Evolutionary conservation across 2,888 invertebrate genomes (phyloP).

Genomic region (Boloria euphrosyne): DNA sequence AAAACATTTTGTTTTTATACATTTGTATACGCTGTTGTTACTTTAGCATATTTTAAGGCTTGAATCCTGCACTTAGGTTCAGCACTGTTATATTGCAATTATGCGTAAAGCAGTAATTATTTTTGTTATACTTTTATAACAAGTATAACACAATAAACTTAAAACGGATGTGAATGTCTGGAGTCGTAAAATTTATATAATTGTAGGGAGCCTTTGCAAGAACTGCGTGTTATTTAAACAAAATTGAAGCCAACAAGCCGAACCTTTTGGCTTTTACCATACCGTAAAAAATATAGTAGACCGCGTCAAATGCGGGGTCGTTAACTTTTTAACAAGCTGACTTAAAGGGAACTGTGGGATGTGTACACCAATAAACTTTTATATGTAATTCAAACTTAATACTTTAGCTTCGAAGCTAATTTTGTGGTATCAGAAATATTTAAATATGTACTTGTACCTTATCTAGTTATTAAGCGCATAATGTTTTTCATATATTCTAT

Average conservation of each 20-base stretch:
- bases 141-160: not conserved
- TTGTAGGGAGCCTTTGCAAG: constrained; percentile 7
- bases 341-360: constrained; percentile 39
- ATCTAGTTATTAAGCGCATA: not conserved
- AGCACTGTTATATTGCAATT: not conserved
- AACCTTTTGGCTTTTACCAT: constrained; percentile 49
- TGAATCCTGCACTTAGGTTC: not conserved
- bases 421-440: constrained; percentile 1
- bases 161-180: constrained; percentile 10
- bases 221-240: constrained; percentile 28
- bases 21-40: not conserved
- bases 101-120: not conserved
- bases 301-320: constrained; percentile 43
- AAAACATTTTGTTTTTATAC: not conserved
- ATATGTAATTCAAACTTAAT: constrained; percentile 26
- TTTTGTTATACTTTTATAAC: constrained; percentile 9
- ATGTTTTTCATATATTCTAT: not conserved
- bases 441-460: not conserved
- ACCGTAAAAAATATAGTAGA: constrained; percentile 49
- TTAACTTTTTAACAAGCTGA: constrained; percentile 46
- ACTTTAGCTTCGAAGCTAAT: constrained; percentile 28
- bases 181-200: constrained; percentile 16
- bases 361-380: constrained; percentile 30
- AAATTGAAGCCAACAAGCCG: constrained; percentile 46
- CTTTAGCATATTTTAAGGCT: not conserved